Conservation (phyloP, 2,888 invertebrate species). For the Strigamia transsilvanica region DNA sequence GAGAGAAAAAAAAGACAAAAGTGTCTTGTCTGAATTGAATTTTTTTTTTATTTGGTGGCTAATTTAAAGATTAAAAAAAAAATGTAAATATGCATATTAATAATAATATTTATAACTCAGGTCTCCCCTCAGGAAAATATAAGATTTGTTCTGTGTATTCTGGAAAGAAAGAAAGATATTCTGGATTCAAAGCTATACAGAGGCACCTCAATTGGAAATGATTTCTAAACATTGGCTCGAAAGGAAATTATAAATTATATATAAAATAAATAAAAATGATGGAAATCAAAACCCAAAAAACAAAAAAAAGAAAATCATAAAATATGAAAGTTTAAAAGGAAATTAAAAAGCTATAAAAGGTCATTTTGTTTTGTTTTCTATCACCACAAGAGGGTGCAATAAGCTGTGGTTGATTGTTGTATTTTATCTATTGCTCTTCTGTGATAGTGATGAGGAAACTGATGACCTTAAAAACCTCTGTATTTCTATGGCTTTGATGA, state of each 20-base stretch:
- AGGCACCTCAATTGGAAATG: constrained; percentile 26
- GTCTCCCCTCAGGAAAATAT: constrained; percentile 49
- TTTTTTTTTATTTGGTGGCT: constrained; percentile 44
- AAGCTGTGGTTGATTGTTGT: constrained; percentile 18
- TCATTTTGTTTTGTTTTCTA: background rate
- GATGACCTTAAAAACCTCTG: constrained; percentile 10
- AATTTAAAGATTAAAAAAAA: constrained; percentile 38
- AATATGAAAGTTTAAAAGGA: background rate
- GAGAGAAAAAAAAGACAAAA: background rate
- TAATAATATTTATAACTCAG: constrained; percentile 48
- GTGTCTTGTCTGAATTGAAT: background rate
- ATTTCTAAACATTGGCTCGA: background rate
- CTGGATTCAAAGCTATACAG: constrained; percentile 37
- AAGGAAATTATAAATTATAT: background rate
- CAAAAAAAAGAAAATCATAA: background rate
- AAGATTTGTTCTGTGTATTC: constrained; percentile 48
- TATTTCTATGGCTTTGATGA: constrained; percentile 45
- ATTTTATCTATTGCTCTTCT: constrained; percentile 7
- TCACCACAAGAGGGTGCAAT: background rate
- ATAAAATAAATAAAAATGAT: background rate
- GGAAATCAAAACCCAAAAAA: background rate
- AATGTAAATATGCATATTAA: constrained; percentile 35
- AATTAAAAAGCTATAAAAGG: background rate
- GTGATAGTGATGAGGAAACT: background rate
- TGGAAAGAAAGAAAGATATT: constrained; percentile 40